Evolutionary conservation across 2,888 invertebrate species (phyloP), one percentile per base, ranked within the genome.

Genomic region (Aphrophora alni): DNA sequence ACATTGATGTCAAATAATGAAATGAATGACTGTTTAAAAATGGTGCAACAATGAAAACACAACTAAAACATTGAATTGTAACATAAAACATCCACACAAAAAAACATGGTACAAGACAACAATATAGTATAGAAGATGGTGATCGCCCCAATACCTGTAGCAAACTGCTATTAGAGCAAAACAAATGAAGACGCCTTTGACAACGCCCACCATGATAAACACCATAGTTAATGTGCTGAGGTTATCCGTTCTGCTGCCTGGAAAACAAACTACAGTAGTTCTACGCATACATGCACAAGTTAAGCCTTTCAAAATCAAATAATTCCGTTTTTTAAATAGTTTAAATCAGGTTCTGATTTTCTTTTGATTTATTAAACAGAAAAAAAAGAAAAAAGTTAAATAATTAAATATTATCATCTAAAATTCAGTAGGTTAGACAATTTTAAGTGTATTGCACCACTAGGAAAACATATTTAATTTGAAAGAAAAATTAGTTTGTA

Each of bases 131-230:
- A 21, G 2, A 59, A 59, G 59, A 21, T 59, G 59, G 4, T 59
- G 59, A 21, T 59, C 59, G n/a, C 59, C 0, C 44, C 89, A 89
- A 88, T 93, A 97, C 97, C 97, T 97, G 96, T 96, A 97, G 93
- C 96, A 96, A 93, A 95, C 94, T 90, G 97, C 97, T 93, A 95
- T 92, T 91, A 95, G 93, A 91, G 97, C 95, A 93, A 97, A 97
- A 93, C 95, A 95, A 93, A 96, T 93, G 95, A 97, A 97, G 93
- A 97, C 96, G 90, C 93, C 93, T 90, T 94, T 96, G 90, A 97
- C 96, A 91, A 95, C 95, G 90, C 93, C 93, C 90, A 96, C 95
- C 92, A 97, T 93, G 91, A 97, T 94, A 92, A 96, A 92, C 91
- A 97, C 97, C 95, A 97, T 94, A 89, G 92, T 92, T 90, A 95